Percentiles rank a stretch among this genome's conserved stretches.
Evolutionary conservation across 2,797 vertebrate genomes (phyloP).

Genomic region (Poecile montanus): DNA sequence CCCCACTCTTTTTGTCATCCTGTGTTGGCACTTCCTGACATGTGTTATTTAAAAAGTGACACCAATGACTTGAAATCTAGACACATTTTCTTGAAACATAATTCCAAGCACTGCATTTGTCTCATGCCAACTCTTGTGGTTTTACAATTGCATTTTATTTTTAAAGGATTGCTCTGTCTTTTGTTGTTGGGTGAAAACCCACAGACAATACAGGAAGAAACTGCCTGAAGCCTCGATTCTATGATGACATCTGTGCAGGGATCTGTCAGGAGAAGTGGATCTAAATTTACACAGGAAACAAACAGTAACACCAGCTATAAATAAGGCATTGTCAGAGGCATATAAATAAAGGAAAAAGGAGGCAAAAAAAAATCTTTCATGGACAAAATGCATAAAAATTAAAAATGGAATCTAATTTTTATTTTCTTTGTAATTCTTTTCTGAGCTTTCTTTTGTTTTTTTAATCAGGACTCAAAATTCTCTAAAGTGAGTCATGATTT

Average conservation of each 20-base stretch:
- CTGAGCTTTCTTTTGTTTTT: slow-evolving; percentile 31
- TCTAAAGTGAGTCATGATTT: slow-evolving; percentile 37
- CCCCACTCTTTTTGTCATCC: slow-evolving; percentile 68
- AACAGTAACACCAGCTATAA: slow-evolving; percentile 55
- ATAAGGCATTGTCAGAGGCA: slow-evolving; percentile 46
- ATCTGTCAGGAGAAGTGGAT: slow-evolving; percentile 47
- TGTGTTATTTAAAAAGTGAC: slow-evolving; percentile 72
- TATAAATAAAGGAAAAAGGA: background rate
- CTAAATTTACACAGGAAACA: slow-evolving; percentile 61
- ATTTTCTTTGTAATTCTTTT: background rate
- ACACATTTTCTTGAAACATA: slow-evolving; percentile 68
- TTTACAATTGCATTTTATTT: slow-evolving; percentile 62
- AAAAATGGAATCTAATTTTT: background rate
- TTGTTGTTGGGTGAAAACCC: slow-evolving; percentile 67
- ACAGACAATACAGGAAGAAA: slow-evolving; percentile 59
- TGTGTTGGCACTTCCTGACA: slow-evolving; percentile 69
- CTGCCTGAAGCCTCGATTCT: slow-evolving; percentile 55
- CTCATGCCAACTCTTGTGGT: slow-evolving; percentile 53
- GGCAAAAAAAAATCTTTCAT: background rate
- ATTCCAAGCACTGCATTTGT: slow-evolving; percentile 55
- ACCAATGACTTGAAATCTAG: slow-evolving; percentile 69
- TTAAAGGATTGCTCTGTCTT: slow-evolving; percentile 66
- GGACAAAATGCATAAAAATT: background rate
- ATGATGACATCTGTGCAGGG: slow-evolving; percentile 62
- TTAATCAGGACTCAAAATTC: slow-evolving; percentile 19